A percentile compares a stretch with the other conserved stretches of the same genome.
Evolutionary conservation across 2,113 vertebrate species (phyloP).

Genomic region (Hypomesus transpacificus): DNA sequence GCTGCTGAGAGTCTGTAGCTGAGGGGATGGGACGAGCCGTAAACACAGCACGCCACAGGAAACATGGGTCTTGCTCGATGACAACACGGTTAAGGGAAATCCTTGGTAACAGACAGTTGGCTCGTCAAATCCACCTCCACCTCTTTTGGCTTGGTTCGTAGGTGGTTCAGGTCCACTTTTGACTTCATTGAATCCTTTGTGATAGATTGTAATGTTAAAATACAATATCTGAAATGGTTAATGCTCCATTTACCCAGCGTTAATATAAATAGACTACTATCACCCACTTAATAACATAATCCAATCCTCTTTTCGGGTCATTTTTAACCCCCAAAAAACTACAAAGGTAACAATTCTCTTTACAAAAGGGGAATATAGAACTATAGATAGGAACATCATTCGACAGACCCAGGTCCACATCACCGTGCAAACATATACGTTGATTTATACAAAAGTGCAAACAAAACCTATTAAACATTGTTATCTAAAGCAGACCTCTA

Average conservation of each 20-base stretch:
- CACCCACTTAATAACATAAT: neutral
- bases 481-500: neutral
- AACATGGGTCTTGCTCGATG: too few relatives aligned
- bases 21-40: too few relatives aligned
- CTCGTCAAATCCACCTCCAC: too few relatives aligned
- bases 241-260: neutral
- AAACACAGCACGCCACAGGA: too few relatives aligned
- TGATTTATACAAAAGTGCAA: neutral
- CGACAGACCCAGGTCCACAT: neutral
- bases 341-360: neutral
- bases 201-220: neutral
- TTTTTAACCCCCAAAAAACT: too few relatives aligned
- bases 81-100: too few relatives aligned
- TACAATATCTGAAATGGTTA: neutral
- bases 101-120: too few relatives aligned
- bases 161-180: neutral
- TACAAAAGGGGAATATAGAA: neutral
- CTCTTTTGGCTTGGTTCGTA: neutral
- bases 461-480: conserved; percentile 15
- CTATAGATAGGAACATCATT: neutral
- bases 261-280: neutral
- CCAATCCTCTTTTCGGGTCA: neutral
- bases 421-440: neutral
- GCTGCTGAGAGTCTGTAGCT: too few relatives aligned
- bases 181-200: neutral